These are phyloP conservation scores for Molanna angustata DNA, from an alignment of 2,888 invertebrate species.

Conservation along the genomic window DNA sequence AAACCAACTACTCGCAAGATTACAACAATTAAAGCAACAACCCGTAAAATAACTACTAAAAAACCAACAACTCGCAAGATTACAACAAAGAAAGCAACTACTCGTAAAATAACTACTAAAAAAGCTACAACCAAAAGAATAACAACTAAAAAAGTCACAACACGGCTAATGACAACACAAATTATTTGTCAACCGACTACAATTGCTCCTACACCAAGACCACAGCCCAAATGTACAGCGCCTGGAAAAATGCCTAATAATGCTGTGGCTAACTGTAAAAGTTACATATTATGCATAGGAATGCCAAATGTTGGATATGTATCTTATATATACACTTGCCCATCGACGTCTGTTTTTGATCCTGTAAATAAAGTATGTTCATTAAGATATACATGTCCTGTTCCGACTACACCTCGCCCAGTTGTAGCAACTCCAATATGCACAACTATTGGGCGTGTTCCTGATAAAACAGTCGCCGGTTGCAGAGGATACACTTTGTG, in stretches of 20 bases:
- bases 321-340: constrained; percentile 14
- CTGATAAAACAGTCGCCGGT: constrained; percentile 1
- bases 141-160: not conserved
- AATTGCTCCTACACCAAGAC: too few relatives aligned
- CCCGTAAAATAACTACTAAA: not conserved
- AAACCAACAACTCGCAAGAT: constrained; percentile 3
- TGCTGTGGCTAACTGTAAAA: constrained; percentile 11
- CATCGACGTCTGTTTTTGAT: constrained; percentile 12
- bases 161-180: too few relatives aligned
- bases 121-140: constrained; percentile 3
- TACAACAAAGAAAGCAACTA: not conserved
- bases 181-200: too few relatives aligned
- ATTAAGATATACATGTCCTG: not conserved
- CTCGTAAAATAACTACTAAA: not conserved
- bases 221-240: constrained; percentile 11
- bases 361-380: not conserved
- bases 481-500: constrained; percentile 17
- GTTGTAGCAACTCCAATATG: too few relatives aligned
- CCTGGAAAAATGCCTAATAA: constrained; percentile 16
- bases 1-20: not conserved
- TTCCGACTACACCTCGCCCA: too few relatives aligned
- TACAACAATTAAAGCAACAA: not conserved
- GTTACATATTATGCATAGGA: too few relatives aligned
- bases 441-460: constrained; percentile 34
- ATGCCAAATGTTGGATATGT: too few relatives aligned